These are phyloP conservation scores for Muschampia plurimacula DNA, from an alignment of 2,888 invertebrate genomes.

Conservation along the genomic window DNA sequence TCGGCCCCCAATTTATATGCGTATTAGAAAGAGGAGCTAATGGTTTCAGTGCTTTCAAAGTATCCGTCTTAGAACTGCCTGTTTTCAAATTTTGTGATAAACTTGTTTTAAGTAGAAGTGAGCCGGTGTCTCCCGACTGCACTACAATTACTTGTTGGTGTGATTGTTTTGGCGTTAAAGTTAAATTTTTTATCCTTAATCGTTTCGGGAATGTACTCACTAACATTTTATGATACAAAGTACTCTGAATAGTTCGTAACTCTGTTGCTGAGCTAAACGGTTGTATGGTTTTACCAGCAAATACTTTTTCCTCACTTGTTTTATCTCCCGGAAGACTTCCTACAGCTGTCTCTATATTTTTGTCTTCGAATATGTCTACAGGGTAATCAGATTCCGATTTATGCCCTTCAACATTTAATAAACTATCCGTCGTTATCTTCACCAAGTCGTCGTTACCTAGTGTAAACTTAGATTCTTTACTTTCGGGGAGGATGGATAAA, in stretches of 20 bases:
- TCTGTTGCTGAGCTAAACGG: constrained; percentile 52
- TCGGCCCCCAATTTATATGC: constrained; percentile 57
- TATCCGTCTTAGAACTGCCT: constrained; percentile 46
- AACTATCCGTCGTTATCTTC: constrained; percentile 41
- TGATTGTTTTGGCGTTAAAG: constrained; percentile 68
- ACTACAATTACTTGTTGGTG: constrained; percentile 60
- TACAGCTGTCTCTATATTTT: constrained; percentile 60
- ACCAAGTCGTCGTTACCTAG: constrained; percentile 45
- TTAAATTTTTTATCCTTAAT: constrained; percentile 64
- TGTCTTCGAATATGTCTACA: constrained; percentile 61
- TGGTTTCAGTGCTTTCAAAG: constrained; percentile 51
- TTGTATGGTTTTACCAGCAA: constrained; percentile 37
- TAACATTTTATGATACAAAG: constrained; percentile 58
- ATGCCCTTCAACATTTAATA: constrained; percentile 48
- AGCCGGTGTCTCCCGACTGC: constrained; percentile 67
- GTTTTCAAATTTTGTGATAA: constrained; percentile 53
- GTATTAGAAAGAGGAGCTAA: constrained; percentile 55
- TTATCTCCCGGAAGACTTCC: constrained; percentile 48
- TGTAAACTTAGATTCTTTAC: constrained; percentile 51
- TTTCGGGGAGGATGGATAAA: constrained; percentile 54
- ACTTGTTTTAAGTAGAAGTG: constrained; percentile 60
- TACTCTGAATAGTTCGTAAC: constrained; percentile 59
- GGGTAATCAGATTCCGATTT: constrained; percentile 58
- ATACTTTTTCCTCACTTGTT: constrained; percentile 39
- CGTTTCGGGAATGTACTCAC: constrained; percentile 63